These are phyloP conservation scores for Ptychoptera albimana DNA, from an alignment of 2,888 invertebrate genomes.

Conservation along the genomic window DNA sequence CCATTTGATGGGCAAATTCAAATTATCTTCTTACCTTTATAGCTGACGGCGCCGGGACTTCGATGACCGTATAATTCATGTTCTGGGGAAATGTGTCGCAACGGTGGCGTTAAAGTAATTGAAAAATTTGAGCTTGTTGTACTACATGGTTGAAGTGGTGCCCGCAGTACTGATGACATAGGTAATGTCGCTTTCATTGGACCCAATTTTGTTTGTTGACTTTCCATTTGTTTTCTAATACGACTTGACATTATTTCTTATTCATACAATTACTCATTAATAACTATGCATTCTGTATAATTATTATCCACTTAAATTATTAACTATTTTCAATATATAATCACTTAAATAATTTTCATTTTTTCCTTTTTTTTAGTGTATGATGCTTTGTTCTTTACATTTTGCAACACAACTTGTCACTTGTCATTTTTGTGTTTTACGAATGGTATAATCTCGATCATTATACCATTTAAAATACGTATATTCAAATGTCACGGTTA, in stretches of 20 bases:
- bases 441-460: too few relatives aligned
- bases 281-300: neutral
- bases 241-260: slow-evolving; percentile 38
- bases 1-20: neutral
- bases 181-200: slow-evolving; percentile 64
- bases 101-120: slow-evolving; percentile 22
- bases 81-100: slow-evolving; percentile 54
- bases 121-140: slow-evolving; percentile 22
- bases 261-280: slow-evolving; percentile 6
- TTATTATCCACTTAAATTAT: neutral
- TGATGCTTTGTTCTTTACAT: too few relatives aligned
- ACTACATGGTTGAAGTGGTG: slow-evolving; percentile 17
- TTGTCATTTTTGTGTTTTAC: too few relatives aligned
- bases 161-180: slow-evolving; percentile 50
- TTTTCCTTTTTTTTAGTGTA: too few relatives aligned
- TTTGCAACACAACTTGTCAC: too few relatives aligned
- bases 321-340: neutral
- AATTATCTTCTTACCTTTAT: slow-evolving; percentile 42
- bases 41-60: slow-evolving; percentile 55
- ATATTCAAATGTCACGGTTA: too few relatives aligned
- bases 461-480: too few relatives aligned
- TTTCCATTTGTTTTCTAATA: slow-evolving; percentile 50
- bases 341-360: neutral
- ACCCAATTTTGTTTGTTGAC: slow-evolving; percentile 34
- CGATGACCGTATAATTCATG: slow-evolving; percentile 52